Base-by-base conservation (phyloP, 2,888 invertebrate genomes). In the Oscheius sp. region DNA sequence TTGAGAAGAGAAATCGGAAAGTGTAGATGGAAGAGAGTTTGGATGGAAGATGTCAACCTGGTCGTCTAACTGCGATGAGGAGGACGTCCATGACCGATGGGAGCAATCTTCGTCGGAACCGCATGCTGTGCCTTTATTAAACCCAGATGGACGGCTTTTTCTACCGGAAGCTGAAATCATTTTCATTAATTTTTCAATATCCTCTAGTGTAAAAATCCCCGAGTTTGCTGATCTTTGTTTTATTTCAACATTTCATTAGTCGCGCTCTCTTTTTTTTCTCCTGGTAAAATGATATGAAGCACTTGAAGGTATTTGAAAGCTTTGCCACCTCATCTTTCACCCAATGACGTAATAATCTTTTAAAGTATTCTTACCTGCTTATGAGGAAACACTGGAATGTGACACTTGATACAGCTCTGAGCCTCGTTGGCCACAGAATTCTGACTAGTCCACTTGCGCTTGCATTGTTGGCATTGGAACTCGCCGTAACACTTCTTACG, bases 401-500 rank as follows among this genome's bases (percentile, higher is more conserved):
- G 85, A 64, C 88, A 88, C 75, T 88, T 88, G 74, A 86, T 86
- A 76, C 88, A 88, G 63, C 81, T 83, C 71, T 88, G 88, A 13
- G 87, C 86, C 72, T 86, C 88, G 58, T 88, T 88, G 52, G 88
- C 88, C 18, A 87, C 71, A 41, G 58, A 46, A 23, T 23, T 76
- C 75, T 25, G 72, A 76, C n/a, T 55, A 49, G 45, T 68, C 23
- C n/a, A 72, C 46, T 7, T 69, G 18, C 85, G 68, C 68, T 81
- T 81, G 73, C 81, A 81, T 49, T 74, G 73, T 68, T 79, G 79
- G 58, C 81, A 81, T 77, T 81, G 76, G 80, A 87, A 87, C 72
- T 87, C 87, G 59, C 87, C 87, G 72, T 86, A 87, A 75, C 87
- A 87, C 79, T 86, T 87, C 78, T 88, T 88, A 27, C 86, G 76